Base-by-base conservation (phyloP, 2,113 vertebrate genomes). In the Mirounga angustirostris region DNA sequence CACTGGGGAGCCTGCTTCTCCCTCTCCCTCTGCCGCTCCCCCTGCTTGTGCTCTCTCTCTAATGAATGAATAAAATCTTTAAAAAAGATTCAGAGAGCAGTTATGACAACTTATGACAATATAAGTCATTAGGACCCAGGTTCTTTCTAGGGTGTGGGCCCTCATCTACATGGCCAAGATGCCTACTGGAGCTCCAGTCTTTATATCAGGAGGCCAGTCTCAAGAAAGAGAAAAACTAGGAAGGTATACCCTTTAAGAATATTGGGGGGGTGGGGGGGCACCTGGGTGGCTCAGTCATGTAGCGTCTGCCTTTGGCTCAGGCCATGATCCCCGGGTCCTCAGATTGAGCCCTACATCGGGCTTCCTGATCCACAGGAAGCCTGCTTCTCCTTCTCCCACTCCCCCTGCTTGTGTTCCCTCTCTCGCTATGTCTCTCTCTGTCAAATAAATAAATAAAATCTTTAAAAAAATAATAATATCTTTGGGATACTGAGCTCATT, bases 181-280 rank as follows among this genome's bases (percentile, higher is more conserved):
- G 61, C 46, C 54, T 97, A 21, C 13, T 80, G 40, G 54, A 67
- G 26, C 80, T 94, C 52, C 22, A 56, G 58, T 67, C 81, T 93
- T 86, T 52, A 19, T 24, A 84, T 43, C 43, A 79, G 43, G 16
- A 79, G 30, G 54, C n/a, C 61, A 95, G 43, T 33, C 50, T 94
- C 50, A 69, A 36, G 14, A 95, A 85, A 89, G 30, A 89, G 46
- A 71, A 79, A 89, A 84, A 30, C n/a, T 78, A 56, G 69, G 43
- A 89, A 95, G 46, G 33, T 36, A 40, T 5, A 85, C 43, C 18
- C n/a, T 92, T 76, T 89, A 84, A 71, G 58, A 94, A 91, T 26
- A 59, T 33, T 92, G 83, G 7, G 46, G 46, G 7, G 7, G 7
- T 1, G 46, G 7, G 46, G 43, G 46, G 46, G 46, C 46, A 1